Evolutionary conservation across 2,888 invertebrate genomes (phyloP).

Genomic region (Erebia aethiops): DNA sequence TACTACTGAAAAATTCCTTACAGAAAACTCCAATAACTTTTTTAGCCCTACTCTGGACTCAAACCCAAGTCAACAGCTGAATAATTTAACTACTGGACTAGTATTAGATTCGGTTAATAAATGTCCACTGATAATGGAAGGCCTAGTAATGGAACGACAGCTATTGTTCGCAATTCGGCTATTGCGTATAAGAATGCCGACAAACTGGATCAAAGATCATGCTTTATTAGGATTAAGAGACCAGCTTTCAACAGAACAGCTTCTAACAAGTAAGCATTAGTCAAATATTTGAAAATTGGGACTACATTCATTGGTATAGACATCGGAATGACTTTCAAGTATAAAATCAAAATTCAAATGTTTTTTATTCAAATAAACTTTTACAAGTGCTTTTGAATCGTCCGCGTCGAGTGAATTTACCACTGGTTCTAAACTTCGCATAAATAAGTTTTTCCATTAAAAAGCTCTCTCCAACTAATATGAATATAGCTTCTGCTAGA

Average conservation of each 20-base stretch:
- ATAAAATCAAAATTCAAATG: no score
- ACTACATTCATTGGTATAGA: neutral
- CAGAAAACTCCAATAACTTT: no score
- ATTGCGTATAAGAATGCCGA: slow-evolving; percentile 30
- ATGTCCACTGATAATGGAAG: slow-evolving; percentile 4
- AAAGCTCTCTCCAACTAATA: no score
- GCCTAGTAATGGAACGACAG: slow-evolving; percentile 10
- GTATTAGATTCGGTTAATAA: slow-evolving; percentile 6
- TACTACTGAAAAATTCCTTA: no score
- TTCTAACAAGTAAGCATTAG: slow-evolving; percentile 12
- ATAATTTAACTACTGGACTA: neutral
- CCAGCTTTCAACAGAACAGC: slow-evolving; percentile 7
- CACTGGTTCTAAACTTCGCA: no score
- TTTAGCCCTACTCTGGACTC: no score
- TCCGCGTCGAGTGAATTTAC: no score
- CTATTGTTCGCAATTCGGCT: slow-evolving; percentile 18
- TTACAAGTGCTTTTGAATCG: no score
- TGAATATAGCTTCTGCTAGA: no score
- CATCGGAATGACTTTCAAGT: no score
- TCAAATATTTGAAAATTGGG: slow-evolving; percentile 15
- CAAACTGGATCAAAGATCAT: slow-evolving; percentile 32
- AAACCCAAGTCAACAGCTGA: neutral
- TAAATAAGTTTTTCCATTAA: no score
- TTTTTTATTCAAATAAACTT: no score
- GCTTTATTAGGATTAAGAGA: slow-evolving; percentile 18